Conservation (phyloP, 2,888 invertebrate species). For the Eupithecia tripunctaria region DNA sequence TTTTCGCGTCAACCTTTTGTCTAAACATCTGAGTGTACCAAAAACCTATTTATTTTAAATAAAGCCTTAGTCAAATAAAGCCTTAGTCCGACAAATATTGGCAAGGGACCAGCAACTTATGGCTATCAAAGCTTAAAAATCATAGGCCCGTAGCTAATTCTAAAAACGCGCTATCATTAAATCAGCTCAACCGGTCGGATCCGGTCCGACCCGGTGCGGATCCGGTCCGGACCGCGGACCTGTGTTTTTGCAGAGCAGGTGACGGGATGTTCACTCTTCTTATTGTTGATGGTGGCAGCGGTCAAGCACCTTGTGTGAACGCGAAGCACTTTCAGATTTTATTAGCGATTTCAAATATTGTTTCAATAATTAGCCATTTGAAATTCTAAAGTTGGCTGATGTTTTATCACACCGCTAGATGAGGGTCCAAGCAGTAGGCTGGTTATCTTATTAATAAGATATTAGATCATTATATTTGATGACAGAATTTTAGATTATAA, state of each 20-base stretch:
- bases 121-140: constrained; percentile 49
- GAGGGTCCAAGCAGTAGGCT: neutral
- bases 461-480: neutral
- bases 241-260: constrained; percentile 78
- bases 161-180: constrained; percentile 70
- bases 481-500: neutral
- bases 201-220: constrained; percentile 40
- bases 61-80: neutral
- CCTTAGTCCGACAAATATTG: neutral
- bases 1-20: too few relatives aligned
- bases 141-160: constrained; percentile 49
- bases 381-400: neutral
- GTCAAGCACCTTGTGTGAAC: constrained; percentile 72
- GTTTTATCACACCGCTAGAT: neutral
- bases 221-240: constrained; percentile 52
- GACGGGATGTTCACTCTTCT: constrained; percentile 72
- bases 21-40: too few relatives aligned
- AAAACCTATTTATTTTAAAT: neutral
- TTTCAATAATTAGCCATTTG: neutral
- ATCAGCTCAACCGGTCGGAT: constrained; percentile 61
- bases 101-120: neutral
- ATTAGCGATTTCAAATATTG: constrained; percentile 22
- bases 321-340: constrained; percentile 36
- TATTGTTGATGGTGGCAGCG: constrained; percentile 62
- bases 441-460: neutral